These are phyloP conservation scores for Meiosimyza decipiens DNA, from an alignment of 2,888 invertebrate species.

Conservation along the genomic window DNA sequence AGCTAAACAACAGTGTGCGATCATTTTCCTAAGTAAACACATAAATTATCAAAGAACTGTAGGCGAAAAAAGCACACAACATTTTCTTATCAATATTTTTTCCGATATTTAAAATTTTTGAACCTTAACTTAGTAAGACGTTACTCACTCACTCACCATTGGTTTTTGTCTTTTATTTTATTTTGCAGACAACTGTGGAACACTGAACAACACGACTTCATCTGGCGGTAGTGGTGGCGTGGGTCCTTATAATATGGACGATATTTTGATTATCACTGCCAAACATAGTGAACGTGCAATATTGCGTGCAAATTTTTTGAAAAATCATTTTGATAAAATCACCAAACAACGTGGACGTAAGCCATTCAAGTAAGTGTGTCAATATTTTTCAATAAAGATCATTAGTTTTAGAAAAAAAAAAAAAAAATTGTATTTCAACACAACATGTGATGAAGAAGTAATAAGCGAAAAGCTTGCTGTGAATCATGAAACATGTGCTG, in stretches of 20 bases:
- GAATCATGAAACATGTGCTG: too few relatives aligned
- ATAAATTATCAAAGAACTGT: slow-evolving; percentile 52
- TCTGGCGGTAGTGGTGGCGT: slow-evolving; percentile 46
- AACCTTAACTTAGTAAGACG: neutral
- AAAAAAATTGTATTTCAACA: too few relatives aligned
- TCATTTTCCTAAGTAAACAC: slow-evolving; percentile 59
- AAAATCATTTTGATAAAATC: slow-evolving; percentile 85
- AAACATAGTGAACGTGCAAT: slow-evolving; percentile 82
- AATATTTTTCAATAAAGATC: too few relatives aligned
- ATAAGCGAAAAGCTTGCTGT: too few relatives aligned
- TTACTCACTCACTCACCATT: slow-evolving; percentile 8
- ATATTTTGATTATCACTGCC: slow-evolving; percentile 83
- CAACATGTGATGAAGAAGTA: too few relatives aligned
- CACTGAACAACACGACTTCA: slow-evolving; percentile 58
- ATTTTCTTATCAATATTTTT: slow-evolving; percentile 26
- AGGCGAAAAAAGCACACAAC: neutral
- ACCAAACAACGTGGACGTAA: slow-evolving; percentile 83
- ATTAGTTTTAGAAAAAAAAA: too few relatives aligned
- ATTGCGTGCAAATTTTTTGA: slow-evolving; percentile 84
- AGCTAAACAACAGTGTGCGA: slow-evolving; percentile 15
- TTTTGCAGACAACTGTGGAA: slow-evolving; percentile 65
- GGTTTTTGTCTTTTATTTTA: slow-evolving; percentile 43
- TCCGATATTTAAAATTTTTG: neutral
- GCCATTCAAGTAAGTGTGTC: slow-evolving; percentile 77
- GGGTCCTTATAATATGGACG: slow-evolving; percentile 74